Percentiles rank a stretch among this genome's conserved stretches.
Evolutionary conservation across 2,888 invertebrate genomes (phyloP).

Genomic region (Calephelis perditalis): DNA sequence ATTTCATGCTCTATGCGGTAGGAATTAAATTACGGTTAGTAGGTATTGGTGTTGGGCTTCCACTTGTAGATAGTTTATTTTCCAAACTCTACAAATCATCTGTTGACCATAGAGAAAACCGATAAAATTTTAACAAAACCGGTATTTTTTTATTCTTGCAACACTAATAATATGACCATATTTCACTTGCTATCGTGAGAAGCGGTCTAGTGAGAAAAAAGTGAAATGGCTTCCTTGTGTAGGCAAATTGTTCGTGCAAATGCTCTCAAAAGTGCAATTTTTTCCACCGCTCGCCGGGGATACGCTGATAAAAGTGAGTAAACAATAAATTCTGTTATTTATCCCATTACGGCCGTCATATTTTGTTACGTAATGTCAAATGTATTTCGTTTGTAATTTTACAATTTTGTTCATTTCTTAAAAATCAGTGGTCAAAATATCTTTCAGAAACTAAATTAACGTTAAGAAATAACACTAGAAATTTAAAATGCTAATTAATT

Average conservation of each 20-base stretch:
- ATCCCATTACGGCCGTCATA: slow-evolving; percentile 48
- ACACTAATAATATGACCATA: slow-evolving; percentile 29
- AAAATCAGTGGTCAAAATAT: too few species aligned
- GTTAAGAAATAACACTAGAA: too few species aligned
- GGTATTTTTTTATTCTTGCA: slow-evolving; percentile 34
- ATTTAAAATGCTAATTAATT: too few species aligned
- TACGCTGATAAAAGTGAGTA: slow-evolving; percentile 82
- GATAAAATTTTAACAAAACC: slow-evolving; percentile 16
- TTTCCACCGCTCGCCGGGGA: slow-evolving; percentile 80
- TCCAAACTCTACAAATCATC: too few species aligned
- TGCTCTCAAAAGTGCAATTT: slow-evolving; percentile 80
- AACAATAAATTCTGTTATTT: slow-evolving; percentile 33
- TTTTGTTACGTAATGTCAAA: slow-evolving; percentile 75
- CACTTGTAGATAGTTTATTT: too few species aligned
- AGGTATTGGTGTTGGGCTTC: too few species aligned
- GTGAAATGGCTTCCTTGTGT: slow-evolving; percentile 87
- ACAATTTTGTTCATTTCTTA: slow-evolving; percentile 20
- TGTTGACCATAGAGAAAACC: neutral
- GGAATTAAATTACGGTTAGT: too few species aligned
- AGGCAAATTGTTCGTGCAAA: slow-evolving; percentile 82
- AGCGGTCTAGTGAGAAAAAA: slow-evolving; percentile 63
- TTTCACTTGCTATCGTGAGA: slow-evolving; percentile 67
- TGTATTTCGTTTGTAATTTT: slow-evolving; percentile 29
- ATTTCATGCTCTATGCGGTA: too few species aligned
- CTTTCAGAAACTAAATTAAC: too few species aligned